These are phyloP conservation scores for Drosophila lini DNA, from an alignment of 1,140 invertebrate species.

Conservation along the genomic window DNA sequence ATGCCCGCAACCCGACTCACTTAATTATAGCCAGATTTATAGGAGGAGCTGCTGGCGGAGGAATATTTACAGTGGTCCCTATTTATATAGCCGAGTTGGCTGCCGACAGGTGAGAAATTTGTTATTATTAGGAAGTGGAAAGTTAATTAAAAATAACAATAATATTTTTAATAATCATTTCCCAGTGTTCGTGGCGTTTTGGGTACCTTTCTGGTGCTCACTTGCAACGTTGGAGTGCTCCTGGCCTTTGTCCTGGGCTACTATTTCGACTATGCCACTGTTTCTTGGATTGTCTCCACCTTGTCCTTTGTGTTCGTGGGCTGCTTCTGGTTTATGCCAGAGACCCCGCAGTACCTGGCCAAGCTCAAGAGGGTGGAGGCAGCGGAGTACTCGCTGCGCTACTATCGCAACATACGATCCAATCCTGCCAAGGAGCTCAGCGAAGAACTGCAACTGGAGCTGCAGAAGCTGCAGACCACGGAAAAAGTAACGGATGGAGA, in stretches of 20 bases:
- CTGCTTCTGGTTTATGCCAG: slow-evolving; percentile 85
- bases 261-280: slow-evolving; percentile 83
- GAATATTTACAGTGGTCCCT: slow-evolving; percentile 84
- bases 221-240: slow-evolving; percentile 85
- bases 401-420: slow-evolving; percentile 69
- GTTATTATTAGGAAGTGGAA: background rate
- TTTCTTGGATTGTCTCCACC: slow-evolving; percentile 85
- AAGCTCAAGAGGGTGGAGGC: slow-evolving; percentile 85
- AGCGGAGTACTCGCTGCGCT: slow-evolving; percentile 70
- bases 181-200: slow-evolving; percentile 84
- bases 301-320: slow-evolving; percentile 84
- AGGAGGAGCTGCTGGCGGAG: slow-evolving; percentile 84
- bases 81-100: slow-evolving; percentile 85
- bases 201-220: slow-evolving; percentile 85
- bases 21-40: slow-evolving; percentile 84
- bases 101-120: slow-evolving; percentile 69
- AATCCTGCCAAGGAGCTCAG: slow-evolving; percentile 53
- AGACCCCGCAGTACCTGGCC: slow-evolving; percentile 85
- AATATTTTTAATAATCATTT: background rate
- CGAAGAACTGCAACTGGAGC: slow-evolving; percentile 64
- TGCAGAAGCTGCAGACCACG: slow-evolving; percentile 57
- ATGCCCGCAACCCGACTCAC: slow-evolving; percentile 73
- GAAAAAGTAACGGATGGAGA: slow-evolving; percentile 26
- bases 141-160: no score
- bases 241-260: slow-evolving; percentile 85